Evolutionary conservation across 2,888 invertebrate genomes (phyloP).

Genomic region (Choreutis nemorana): DNA sequence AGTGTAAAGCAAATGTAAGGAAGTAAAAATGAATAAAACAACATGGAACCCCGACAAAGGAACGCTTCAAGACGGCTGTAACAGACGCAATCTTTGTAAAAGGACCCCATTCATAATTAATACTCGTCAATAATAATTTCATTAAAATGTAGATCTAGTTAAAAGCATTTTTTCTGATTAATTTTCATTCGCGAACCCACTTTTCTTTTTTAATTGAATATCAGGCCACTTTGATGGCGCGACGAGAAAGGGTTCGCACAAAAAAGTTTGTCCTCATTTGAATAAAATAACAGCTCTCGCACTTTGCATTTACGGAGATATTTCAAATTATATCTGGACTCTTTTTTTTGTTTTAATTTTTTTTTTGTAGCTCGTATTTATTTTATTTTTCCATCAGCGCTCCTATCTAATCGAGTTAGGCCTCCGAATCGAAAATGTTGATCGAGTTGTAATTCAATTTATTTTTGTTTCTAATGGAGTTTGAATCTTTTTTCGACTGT

Average conservation of each 20-base stretch:
- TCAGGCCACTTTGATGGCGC: conserved; percentile 66
- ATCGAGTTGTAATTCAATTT: conserved; percentile 66
- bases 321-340: conserved; percentile 67
- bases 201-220: conserved; percentile 67
- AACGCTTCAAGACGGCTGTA: conserved; percentile 16
- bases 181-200: conserved; percentile 61
- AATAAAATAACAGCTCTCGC: conserved; percentile 67
- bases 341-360: conserved; percentile 61
- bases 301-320: conserved; percentile 67
- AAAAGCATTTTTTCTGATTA: conserved; percentile 68
- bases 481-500: conserved; percentile 48
- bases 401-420: conserved; percentile 65
- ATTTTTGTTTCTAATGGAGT: conserved; percentile 67
- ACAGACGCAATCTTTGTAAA: conserved; percentile 45
- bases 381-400: conserved; percentile 66
- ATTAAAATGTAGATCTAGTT: conserved; percentile 68
- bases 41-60: no score
- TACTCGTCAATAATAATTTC: conserved; percentile 66
- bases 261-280: conserved; percentile 65
- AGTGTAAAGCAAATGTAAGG: no score
- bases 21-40: no score
- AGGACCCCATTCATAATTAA: conserved; percentile 50
- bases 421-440: conserved; percentile 64
- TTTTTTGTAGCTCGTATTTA: conserved; percentile 60
- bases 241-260: conserved; percentile 55